phyloP scores from a whole-genome alignment of 2,113 vertebrate species.

The Albula glossodonta region DNA sequence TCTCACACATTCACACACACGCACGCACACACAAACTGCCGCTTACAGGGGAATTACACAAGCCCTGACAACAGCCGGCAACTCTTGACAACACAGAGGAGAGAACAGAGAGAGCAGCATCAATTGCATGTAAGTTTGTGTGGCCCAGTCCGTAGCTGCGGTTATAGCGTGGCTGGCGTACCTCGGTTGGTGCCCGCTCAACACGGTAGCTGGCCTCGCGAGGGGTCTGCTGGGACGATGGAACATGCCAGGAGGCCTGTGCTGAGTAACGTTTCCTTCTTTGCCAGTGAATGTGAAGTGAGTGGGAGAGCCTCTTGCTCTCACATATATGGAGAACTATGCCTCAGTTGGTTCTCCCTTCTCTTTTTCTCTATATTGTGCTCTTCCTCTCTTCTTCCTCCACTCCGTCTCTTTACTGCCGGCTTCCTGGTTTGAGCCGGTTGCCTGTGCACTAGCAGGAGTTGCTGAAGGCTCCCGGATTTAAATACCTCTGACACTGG shows the following conservation, averaged over 20 bases:
- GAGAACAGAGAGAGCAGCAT: neutral
- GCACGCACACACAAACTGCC: conserved; percentile 7
- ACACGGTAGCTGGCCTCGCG: neutral
- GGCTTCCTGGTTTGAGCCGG: conserved; percentile 69
- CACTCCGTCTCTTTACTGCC: conserved; percentile 15
- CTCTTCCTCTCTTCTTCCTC: conserved; percentile 46
- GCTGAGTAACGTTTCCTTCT: conserved; percentile 13
- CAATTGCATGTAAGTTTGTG: conserved; percentile 15
- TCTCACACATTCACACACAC: neutral
- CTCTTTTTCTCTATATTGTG: conserved; percentile 25
- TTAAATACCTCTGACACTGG: conserved; percentile 73
- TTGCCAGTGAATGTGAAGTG: neutral
- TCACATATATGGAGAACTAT: neutral
- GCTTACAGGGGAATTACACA: conserved; percentile 39
- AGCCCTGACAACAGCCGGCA: conserved; percentile 40
- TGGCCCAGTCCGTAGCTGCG: conserved; percentile 25
- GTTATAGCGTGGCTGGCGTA: neutral
- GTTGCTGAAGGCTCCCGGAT: conserved; percentile 65
- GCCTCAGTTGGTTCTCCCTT: neutral
- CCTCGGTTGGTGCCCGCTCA: neutral
- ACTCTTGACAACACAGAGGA: conserved; percentile 20
- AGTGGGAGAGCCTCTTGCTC: neutral
- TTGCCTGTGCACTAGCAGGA: conserved; percentile 66
- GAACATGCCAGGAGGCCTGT: conserved; percentile 50
- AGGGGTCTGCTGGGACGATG: conserved; percentile 42